These are phyloP conservation scores for Chrysomela aeneicollis DNA, from an alignment of 2,888 invertebrate genomes.

Conservation along the genomic window DNA sequence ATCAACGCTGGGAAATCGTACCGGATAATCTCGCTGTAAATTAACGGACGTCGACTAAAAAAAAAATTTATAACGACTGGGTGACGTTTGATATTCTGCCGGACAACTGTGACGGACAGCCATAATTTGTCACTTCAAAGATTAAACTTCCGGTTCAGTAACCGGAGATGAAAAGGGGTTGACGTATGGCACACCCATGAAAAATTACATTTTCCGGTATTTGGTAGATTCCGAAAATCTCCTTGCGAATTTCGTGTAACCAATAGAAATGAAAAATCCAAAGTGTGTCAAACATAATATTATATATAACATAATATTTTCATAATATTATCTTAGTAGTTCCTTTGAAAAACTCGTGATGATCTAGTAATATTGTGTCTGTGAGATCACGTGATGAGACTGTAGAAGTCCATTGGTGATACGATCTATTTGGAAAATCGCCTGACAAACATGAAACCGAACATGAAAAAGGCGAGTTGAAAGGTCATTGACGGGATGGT, in stretches of 20 bases:
- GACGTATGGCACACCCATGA: slow-evolving; percentile 7
- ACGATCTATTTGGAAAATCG: not conserved
- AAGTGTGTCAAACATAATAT: too few species aligned
- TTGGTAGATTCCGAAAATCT: too few species aligned
- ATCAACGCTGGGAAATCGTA: slow-evolving; percentile 25
- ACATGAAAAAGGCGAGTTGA: not conserved
- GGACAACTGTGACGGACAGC: slow-evolving; percentile 22
- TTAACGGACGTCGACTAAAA: slow-evolving; percentile 16
- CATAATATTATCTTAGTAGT: too few species aligned
- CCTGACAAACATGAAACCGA: too few species aligned
- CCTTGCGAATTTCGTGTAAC: too few species aligned
- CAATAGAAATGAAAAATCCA: too few species aligned
- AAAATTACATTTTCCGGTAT: too few species aligned
- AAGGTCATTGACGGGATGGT: not conserved
- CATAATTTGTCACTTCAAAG: slow-evolving; percentile 18
- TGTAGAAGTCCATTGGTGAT: too few species aligned
- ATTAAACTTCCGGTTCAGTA: slow-evolving; percentile 13
- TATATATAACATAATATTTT: too few species aligned
- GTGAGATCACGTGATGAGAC: not conserved
- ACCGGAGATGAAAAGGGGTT: slow-evolving; percentile 1
- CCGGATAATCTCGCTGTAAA: slow-evolving; percentile 13
- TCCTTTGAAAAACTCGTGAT: too few species aligned
- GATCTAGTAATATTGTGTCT: too few species aligned
- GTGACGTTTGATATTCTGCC: slow-evolving; percentile 15
- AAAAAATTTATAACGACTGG: slow-evolving; percentile 26